These are phyloP conservation scores for Andrena dorsata DNA, from an alignment of 2,888 invertebrate species.

Conservation along the genomic window DNA sequence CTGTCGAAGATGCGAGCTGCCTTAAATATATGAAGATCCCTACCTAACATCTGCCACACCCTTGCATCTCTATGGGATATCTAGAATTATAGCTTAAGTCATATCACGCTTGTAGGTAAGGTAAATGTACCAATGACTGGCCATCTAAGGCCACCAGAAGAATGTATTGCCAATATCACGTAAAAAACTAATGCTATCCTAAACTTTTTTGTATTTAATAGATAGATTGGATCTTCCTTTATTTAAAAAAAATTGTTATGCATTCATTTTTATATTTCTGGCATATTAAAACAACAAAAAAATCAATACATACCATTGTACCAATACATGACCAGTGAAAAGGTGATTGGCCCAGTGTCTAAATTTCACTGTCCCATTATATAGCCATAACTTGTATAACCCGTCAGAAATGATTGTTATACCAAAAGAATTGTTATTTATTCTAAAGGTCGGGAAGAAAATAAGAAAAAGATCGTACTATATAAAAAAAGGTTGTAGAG, in stretches of 20 bases:
- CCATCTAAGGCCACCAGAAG: too few species aligned
- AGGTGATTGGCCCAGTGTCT: neutral
- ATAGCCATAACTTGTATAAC: neutral
- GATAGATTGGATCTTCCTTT: neutral
- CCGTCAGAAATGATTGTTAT: neutral
- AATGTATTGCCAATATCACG: too few species aligned
- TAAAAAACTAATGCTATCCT: neutral
- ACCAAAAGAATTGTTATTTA: neutral
- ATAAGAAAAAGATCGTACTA: neutral
- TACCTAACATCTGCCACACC: too few species aligned
- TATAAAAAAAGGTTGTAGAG: too few species aligned
- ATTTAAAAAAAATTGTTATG: neutral
- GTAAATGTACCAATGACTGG: too few species aligned
- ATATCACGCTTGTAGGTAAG: too few species aligned
- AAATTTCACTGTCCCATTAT: neutral
- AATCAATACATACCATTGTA: neutral
- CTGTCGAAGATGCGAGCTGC: too few species aligned
- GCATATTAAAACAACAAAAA: neutral
- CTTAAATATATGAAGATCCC: too few species aligned
- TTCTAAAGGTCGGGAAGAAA: neutral
- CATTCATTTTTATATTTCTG: constrained; percentile 3
- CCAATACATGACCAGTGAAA: neutral
- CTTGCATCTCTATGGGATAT: too few species aligned
- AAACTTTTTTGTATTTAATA: neutral
- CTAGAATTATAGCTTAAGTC: too few species aligned